phyloP scores from a whole-genome alignment of 2,888 invertebrate species.

The Cosmorhoe ocellata region DNA sequence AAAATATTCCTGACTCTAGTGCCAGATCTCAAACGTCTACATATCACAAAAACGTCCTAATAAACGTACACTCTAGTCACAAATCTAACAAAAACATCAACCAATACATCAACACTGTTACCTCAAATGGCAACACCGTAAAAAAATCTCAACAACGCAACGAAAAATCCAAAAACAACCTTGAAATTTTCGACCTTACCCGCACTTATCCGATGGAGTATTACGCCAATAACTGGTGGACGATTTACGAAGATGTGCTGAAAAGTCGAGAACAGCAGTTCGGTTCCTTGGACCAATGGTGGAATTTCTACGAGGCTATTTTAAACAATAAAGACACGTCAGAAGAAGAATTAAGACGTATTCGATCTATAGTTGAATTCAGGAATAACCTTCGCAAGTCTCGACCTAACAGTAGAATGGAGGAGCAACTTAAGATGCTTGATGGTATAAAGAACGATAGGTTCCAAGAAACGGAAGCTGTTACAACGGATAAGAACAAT shows the following conservation, averaged over 20 bases:
- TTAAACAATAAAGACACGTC: constrained; percentile 56
- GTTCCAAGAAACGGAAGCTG: constrained; percentile 65
- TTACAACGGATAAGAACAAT: constrained; percentile 55
- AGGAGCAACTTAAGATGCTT: constrained; percentile 66
- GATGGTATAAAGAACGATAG: constrained; percentile 64
- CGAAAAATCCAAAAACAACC: constrained; percentile 46
- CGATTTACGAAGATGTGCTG: constrained; percentile 72
- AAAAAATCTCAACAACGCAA: constrained; percentile 47
- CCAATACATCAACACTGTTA: constrained; percentile 42
- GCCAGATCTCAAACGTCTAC: constrained; percentile 33
- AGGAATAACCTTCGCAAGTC: constrained; percentile 48
- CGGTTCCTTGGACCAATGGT: constrained; percentile 77
- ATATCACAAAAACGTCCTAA: constrained; percentile 54
- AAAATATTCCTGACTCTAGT: constrained; percentile 44
- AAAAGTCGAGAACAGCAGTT: constrained; percentile 72
- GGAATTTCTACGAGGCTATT: constrained; percentile 72
- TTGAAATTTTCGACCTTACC: constrained; percentile 69
- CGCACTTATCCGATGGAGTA: constrained; percentile 70
- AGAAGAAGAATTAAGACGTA: constrained; percentile 55
- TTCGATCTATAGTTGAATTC: constrained; percentile 53
- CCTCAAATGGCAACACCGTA: constrained; percentile 46
- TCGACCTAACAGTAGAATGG: constrained; percentile 65
- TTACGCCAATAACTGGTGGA: constrained; percentile 80
- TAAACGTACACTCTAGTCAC: constrained; percentile 51
- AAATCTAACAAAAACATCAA: constrained; percentile 48